These are phyloP conservation scores for Acipenser ruthenus DNA, from an alignment of 2,797 vertebrate species.

Conservation along the genomic window DNA sequence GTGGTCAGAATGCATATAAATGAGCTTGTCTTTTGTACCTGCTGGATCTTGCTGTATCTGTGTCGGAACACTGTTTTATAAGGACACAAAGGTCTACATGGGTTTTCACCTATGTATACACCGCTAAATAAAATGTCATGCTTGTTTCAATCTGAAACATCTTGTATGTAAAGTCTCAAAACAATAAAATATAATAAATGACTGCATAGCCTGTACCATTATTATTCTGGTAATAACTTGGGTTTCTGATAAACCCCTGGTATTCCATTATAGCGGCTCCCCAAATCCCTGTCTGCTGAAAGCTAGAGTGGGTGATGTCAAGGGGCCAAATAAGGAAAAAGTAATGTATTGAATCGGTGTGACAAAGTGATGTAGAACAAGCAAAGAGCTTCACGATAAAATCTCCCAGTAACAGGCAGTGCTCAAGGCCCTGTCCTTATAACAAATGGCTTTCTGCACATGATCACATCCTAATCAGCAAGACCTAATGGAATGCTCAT, in stretches of 20 bases:
- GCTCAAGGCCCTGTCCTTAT: conserved; percentile 19
- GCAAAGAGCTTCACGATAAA: conserved; percentile 8
- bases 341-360: not conserved
- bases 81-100: too few relatives aligned
- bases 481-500: conserved; percentile 17
- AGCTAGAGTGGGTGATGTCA: conserved; percentile 1
- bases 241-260: conserved; percentile 8
- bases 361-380: conserved; percentile 11
- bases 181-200: too few relatives aligned
- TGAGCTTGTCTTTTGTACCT: too few relatives aligned
- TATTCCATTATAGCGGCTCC: not conserved
- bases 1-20: too few relatives aligned
- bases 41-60: too few relatives aligned
- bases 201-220: not conserved
- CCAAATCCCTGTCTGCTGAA: not conserved
- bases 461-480: conserved; percentile 16
- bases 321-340: conserved; percentile 5
- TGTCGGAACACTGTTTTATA: too few relatives aligned
- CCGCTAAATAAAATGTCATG: too few relatives aligned
- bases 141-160: too few relatives aligned
- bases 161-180: too few relatives aligned
- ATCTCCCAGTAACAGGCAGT: conserved; percentile 14
- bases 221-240: conserved; percentile 3
- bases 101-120: too few relatives aligned
- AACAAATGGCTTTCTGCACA: conserved; percentile 13